phyloP scores from a whole-genome alignment of 2,113 vertebrate species.

The Morphnarchus princeps region DNA sequence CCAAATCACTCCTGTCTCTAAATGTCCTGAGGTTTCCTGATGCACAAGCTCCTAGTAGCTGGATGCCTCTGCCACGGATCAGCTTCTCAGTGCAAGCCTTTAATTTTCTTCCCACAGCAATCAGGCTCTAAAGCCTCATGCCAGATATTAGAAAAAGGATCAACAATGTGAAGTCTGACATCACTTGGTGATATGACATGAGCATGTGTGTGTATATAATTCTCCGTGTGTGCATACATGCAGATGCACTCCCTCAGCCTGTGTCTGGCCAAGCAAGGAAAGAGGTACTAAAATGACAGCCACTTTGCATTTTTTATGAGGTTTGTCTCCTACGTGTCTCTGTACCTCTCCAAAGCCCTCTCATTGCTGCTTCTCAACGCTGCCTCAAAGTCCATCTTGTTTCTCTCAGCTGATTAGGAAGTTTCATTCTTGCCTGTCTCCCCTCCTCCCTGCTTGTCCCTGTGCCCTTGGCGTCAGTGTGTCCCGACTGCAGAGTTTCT shows the following conservation, averaged over 20 bases:
- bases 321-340: not conserved
- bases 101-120: not conserved
- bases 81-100: not conserved
- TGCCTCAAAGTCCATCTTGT: not conserved
- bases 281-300: not conserved
- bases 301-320: slow-evolving; percentile 32
- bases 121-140: not conserved
- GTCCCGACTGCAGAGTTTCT: not conserved
- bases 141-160: not conserved
- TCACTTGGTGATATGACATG: not conserved
- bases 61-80: not conserved
- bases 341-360: not conserved
- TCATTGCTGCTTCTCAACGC: not conserved
- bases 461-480: not conserved
- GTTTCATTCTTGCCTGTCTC: not conserved
- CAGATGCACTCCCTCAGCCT: not conserved
- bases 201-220: not conserved
- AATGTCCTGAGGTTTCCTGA: not conserved
- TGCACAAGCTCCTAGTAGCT: not conserved
- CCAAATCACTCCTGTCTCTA: not conserved
- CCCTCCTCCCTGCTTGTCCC: not conserved
- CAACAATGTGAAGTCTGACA: not conserved
- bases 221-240: not conserved
- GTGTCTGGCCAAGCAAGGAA: not conserved
- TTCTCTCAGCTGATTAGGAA: not conserved